phyloP scores from a whole-genome alignment of 2,888 invertebrate species.

The Carterocephalus palaemon region DNA sequence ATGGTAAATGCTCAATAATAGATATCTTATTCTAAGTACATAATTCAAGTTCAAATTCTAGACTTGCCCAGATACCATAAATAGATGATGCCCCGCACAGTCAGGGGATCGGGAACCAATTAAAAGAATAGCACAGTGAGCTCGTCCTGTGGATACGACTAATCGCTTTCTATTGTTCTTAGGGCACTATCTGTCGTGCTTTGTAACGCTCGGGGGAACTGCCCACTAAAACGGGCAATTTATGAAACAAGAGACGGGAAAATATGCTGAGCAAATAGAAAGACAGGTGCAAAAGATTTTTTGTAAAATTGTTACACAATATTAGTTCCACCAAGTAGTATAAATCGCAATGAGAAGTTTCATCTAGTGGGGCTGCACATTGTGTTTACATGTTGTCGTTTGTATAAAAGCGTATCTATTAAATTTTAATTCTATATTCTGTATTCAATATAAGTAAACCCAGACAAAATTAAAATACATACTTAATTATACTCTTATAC shows the following conservation, averaged over 20 bases:
- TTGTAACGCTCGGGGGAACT: slow-evolving; percentile 51
- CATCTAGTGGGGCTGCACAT: no score
- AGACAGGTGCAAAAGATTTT: slow-evolving; percentile 11
- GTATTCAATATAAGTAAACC: no score
- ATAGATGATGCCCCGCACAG: slow-evolving; percentile 22
- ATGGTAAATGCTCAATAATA: no score
- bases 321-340: no score
- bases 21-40: no score
- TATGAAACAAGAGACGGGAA: slow-evolving; percentile 60
- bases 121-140: slow-evolving; percentile 57
- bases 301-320: no score
- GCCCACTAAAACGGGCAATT: slow-evolving; percentile 63
- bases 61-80: slow-evolving; percentile 16
- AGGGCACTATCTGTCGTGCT: slow-evolving; percentile 59
- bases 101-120: slow-evolving; percentile 53
- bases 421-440: no score
- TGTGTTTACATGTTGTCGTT: no score
- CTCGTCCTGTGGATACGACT: slow-evolving; percentile 47
- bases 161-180: slow-evolving; percentile 70
- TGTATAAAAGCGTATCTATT: no score
- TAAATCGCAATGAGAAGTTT: no score
- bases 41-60: slow-evolving; percentile 1
- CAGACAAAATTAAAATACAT: no score
- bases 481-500: no score
- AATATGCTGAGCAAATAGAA: slow-evolving; percentile 31